Conservation (phyloP, 2,797 vertebrate genomes). For the Scolopax bukidnonensis region DNA sequence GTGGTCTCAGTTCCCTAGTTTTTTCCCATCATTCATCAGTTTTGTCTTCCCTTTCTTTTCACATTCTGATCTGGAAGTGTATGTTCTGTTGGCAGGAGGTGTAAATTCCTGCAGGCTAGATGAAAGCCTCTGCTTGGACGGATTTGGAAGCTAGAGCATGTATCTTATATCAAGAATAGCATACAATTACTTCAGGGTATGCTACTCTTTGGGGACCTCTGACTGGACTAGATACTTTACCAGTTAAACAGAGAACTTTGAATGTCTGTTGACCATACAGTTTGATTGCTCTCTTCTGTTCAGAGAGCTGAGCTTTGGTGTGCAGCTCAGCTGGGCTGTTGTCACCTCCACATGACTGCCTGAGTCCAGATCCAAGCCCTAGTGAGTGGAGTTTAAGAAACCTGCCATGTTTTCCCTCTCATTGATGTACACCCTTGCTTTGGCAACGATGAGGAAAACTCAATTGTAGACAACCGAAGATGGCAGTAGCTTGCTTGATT, state of each 20-base stretch:
- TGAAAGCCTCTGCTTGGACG: neutral
- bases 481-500: neutral
- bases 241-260: neutral
- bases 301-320: neutral
- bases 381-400: neutral
- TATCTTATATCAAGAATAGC: neutral
- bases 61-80: conserved; percentile 13
- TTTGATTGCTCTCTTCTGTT: neutral
- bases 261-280: neutral
- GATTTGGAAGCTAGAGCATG: neutral
- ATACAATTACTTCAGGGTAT: neutral
- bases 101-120: conserved; percentile 5
- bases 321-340: neutral
- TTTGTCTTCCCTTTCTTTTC: neutral
- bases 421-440: neutral
- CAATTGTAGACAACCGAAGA: neutral
- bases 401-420: neutral
- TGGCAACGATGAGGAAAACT: rapidly evolving
- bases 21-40: neutral
- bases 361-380: rapidly evolving
- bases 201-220: neutral
- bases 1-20: neutral
- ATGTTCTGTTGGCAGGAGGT: conserved; percentile 3
- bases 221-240: neutral
- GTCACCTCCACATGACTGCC: rapidly evolving